Evolutionary conservation across 2,113 vertebrate species (phyloP).

Genomic region (Callospermophilus lateralis): DNA sequence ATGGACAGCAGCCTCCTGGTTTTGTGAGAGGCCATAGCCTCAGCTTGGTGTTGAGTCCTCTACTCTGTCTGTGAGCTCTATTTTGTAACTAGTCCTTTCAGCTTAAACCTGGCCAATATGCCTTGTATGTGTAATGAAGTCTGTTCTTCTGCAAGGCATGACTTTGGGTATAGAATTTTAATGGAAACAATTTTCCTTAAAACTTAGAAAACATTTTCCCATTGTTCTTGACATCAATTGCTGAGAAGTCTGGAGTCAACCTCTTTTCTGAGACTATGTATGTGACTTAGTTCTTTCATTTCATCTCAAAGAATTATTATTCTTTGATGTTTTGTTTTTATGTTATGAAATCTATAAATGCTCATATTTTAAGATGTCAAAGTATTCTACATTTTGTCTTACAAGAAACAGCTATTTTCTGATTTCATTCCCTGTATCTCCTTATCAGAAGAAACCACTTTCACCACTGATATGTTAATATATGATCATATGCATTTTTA

Average conservation of each 20-base stretch:
- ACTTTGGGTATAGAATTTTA: neutral
- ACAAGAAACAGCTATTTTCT: neutral
- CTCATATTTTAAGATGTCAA: constrained; percentile 20
- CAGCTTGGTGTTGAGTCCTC: neutral
- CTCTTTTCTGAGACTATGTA: neutral
- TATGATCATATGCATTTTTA: constrained; percentile 4
- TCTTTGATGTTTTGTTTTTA: neutral
- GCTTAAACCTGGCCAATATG: neutral
- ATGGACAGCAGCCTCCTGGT: neutral
- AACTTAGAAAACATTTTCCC: constrained; percentile 39
- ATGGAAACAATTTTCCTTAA: constrained; percentile 40
- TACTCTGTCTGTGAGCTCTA: neutral
- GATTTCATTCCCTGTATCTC: neutral
- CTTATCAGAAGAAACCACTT: neutral
- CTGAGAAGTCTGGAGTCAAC: neutral
- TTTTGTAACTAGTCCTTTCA: neutral
- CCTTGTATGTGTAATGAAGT: neutral
- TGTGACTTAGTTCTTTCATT: neutral
- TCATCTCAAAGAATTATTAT: neutral
- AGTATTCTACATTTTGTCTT: neutral
- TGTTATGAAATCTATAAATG: neutral
- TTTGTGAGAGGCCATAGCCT: neutral
- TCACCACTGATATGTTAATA: neutral
- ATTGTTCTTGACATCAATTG: neutral
- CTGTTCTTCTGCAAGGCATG: neutral